Conservation (phyloP, 2,888 invertebrate species). For the Mesoligia furuncula region DNA sequence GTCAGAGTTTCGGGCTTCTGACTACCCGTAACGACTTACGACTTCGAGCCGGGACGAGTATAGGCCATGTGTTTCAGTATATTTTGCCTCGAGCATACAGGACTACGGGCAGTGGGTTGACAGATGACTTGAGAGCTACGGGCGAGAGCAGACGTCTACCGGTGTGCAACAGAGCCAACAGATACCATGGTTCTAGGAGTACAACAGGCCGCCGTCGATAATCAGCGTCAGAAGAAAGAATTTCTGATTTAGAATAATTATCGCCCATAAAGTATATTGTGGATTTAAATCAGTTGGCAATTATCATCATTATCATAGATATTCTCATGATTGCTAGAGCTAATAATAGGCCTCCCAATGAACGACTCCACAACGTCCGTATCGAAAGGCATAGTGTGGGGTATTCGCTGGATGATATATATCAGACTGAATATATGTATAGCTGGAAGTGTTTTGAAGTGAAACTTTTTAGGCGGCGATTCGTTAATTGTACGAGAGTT, state of each 20-base stretch:
- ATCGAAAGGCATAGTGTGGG: not conserved
- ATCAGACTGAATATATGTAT: not conserved
- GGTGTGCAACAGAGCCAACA: not conserved
- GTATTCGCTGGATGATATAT: not conserved
- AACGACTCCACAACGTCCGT: not conserved
- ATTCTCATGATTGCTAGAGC: not conserved
- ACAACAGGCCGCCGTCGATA: not conserved
- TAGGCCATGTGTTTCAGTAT: not conserved
- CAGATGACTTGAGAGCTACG: not conserved
- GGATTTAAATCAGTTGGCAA: not conserved
- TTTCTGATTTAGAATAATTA: conserved; percentile 1
- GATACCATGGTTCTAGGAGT: not conserved
- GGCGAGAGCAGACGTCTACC: not conserved
- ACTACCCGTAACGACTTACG: no score
- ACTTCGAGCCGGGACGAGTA: no score
- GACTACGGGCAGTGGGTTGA: not conserved
- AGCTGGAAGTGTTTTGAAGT: not conserved
- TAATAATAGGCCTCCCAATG: not conserved
- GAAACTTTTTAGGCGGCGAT: not conserved
- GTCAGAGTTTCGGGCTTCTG: no score
- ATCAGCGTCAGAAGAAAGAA: not conserved
- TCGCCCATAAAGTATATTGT: not conserved
- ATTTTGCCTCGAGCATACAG: not conserved
- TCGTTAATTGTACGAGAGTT: not conserved
- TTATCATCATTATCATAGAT: not conserved